phyloP scores from a whole-genome alignment of 2,113 vertebrate genomes.

The Chiloscyllium plagiosum region DNA sequence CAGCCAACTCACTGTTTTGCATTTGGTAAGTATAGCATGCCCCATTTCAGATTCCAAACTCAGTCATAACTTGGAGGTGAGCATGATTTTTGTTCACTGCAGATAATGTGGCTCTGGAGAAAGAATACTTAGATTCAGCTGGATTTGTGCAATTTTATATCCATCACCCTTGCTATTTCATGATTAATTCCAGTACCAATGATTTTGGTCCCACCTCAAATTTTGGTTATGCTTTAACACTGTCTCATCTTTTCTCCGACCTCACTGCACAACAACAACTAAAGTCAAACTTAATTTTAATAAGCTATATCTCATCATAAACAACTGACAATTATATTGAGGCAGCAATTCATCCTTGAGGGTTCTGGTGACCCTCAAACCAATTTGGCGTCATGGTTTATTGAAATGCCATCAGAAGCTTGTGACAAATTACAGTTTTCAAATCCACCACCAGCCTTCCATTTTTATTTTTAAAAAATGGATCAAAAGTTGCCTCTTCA shows the following conservation, averaged over 20 bases:
- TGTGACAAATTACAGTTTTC: background rate
- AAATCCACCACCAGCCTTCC: background rate
- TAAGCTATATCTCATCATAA: background rate
- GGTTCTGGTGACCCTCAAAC: background rate
- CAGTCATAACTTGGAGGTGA: background rate
- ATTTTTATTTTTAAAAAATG: background rate
- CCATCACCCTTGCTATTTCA: background rate
- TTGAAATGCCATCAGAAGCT: background rate
- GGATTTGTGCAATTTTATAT: background rate
- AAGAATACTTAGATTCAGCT: background rate
- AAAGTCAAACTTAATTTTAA: constrained; percentile 1
- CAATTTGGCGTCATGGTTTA: background rate
- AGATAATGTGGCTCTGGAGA: background rate
- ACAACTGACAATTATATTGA: background rate
- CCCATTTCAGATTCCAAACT: background rate
- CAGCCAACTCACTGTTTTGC: background rate
- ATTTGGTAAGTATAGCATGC: background rate
- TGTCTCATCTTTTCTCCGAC: background rate
- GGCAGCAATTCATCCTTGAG: background rate
- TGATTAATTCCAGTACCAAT: background rate
- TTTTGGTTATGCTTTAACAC: background rate
- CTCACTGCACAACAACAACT: background rate
- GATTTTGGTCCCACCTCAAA: background rate
- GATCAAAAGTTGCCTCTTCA: background rate
- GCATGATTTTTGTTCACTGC: background rate